Conservation (phyloP, 2,797 vertebrate genomes). For the Sphenodon punctatus region DNA sequence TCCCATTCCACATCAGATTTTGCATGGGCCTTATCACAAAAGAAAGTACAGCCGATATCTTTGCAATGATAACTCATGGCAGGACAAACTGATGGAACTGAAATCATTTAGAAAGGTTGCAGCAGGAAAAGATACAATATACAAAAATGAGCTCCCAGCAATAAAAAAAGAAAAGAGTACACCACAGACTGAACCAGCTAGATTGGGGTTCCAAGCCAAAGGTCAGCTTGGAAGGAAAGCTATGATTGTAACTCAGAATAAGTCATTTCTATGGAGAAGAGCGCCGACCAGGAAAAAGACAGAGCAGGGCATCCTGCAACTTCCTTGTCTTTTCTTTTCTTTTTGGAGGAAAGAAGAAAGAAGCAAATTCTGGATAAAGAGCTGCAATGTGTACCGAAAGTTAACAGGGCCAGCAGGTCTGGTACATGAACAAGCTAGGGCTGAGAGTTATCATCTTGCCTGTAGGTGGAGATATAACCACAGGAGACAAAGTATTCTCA, state of each 20-base stretch:
- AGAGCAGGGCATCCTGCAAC: neutral
- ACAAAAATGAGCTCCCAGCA: neutral
- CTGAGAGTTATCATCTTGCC: neutral
- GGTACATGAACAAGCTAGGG: neutral
- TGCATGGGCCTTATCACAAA: no score
- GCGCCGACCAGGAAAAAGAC: neutral
- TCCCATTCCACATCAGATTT: no score
- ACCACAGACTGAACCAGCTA: neutral
- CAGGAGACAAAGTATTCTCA: neutral
- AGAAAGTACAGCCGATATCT: neutral
- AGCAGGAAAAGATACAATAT: neutral
- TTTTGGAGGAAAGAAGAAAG: neutral
- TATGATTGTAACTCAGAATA: neutral
- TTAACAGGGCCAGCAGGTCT: neutral
- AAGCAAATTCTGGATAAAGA: neutral
- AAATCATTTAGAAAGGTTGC: neutral
- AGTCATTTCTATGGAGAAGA: neutral
- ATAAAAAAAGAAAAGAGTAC: neutral
- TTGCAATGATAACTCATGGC: neutral
- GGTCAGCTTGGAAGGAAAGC: neutral
- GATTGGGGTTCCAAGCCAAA: neutral
- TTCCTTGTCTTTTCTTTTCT: neutral
- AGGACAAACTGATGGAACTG: neutral
- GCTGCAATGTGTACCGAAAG: neutral
- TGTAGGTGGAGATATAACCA: neutral